Base-by-base conservation (phyloP, 2,888 invertebrate genomes). In the Iphiclides podalirius region DNA sequence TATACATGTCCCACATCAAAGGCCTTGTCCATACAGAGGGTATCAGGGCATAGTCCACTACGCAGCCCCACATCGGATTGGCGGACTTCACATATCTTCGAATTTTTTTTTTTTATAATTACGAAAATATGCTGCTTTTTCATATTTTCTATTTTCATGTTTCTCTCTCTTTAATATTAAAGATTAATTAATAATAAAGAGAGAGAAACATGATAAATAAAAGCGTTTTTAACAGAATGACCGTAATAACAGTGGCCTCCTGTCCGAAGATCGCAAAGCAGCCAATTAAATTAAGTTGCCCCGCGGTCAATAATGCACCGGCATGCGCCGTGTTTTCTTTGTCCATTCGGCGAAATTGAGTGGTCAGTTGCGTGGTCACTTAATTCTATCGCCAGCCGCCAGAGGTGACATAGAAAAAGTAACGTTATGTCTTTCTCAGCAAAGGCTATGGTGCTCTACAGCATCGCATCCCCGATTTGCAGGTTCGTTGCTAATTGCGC, bases 321-420 rank as follows among this genome's bases (percentile, higher is more conserved):
- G 15, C 1, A 3, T n/a, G n/a, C n/a, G n/a, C n/a, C 28, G 11
- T 75, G 65, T 81, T 82, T 68, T 72, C 67, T 69, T 65, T 79
- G 65, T 44, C 66, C 79, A 75, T 67, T 75, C 71, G 76, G 75
- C 56, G 50, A 50, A 52, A 60, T 54, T 53, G 58, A 63, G 58
- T 66, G 75, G 77, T 70, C 78, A 74, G 67, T 66, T 52, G 58
- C 58, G 56, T 69, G 74, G 75, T 70, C 70, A 71, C 51, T 57
- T 57, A 59, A 55, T 59, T 53, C 63, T 17, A 34, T n/a, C 16
- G 12, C n/a, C 9, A 8, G 1, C 1, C 11, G n/a, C 4, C 6
- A 34, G 42, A 14, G 11, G 15, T 17, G 9, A n/a, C 1, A 33
- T 13, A 12, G 17, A 13, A 62, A 61, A 61, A 13, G 59, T 7